These are phyloP conservation scores for Ariolimax columbianus DNA, from an alignment of 2,888 invertebrate genomes.

Conservation along the genomic window DNA sequence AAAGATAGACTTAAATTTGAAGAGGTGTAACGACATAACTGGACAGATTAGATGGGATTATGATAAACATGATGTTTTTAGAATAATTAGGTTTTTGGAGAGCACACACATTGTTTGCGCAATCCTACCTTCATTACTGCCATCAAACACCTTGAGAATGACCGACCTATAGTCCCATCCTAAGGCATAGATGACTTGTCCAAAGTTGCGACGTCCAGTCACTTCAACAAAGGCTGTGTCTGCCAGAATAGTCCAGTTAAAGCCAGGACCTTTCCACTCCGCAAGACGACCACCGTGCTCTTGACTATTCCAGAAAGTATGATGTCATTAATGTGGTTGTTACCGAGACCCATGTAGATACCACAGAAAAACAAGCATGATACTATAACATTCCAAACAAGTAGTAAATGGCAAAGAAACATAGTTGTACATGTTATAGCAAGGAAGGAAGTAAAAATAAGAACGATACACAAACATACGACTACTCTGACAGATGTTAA, in stretches of 20 bases:
- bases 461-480: too few species aligned
- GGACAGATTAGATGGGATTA: too few species aligned
- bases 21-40: too few species aligned
- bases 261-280: constrained; percentile 57
- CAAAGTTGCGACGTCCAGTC: constrained; percentile 58
- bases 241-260: constrained; percentile 56
- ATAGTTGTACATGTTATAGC: too few species aligned
- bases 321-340: not conserved
- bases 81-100: not conserved
- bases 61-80: not conserved
- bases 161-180: constrained; percentile 59
- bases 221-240: constrained; percentile 61
- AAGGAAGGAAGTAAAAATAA: too few species aligned
- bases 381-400: too few species aligned
- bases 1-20: too few species aligned
- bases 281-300: constrained; percentile 58
- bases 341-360: too few species aligned
- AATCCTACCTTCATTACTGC: constrained; percentile 31
- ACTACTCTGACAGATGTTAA: too few species aligned
- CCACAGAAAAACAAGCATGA: too few species aligned
- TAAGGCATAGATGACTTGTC: constrained; percentile 58
- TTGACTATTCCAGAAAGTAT: constrained; percentile 24
- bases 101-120: not conserved
- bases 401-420: too few species aligned
- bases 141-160: constrained; percentile 57